Base-by-base conservation (phyloP, 1,140 invertebrate genomes). In the Trichoplusia ni region DNA sequence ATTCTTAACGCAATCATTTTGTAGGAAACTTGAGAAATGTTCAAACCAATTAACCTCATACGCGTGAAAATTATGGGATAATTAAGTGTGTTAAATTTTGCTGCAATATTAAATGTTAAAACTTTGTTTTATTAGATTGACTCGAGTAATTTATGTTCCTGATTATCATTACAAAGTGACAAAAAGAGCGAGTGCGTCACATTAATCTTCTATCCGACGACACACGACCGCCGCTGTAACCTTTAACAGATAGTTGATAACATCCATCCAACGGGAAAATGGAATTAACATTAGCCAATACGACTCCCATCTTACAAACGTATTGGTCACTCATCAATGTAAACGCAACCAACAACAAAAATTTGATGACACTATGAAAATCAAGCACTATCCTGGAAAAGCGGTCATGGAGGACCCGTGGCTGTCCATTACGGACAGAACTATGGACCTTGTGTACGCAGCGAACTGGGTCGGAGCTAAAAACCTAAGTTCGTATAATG, bases 311-410 rank as follows among this genome's bases (percentile, higher is more conserved):
- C 25, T 19, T 46, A n/a, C 18, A 25, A 7, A 23, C n/a, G 19
- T 21, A 27, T 62, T 51, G 46, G 37, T 16, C 54, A n/a, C 33
- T 35, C 18, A 64, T 40, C 51, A 23, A 65, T 35, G 18, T 67
- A 53, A 68, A 62, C 42, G 38, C 61, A 18, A 40, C 42, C 7
- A 56, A 27, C 42, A 14, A 31, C 7, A 63, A 49, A 38, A 33
- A 67, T 63, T 70, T 67, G 6, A 62, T 59, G 46, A 58, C 81
- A 92, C 77, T 81, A 96, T 96, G 95, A 95, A 95, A 92, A 95
- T 96, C 44, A 93, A 95, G 86, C 94, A 94, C 75, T 95, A 96
- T 87, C 95, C 95, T 9, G 95, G 95, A 58, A 94, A 95, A 86
- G 95, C 94, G 35, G 94, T 95, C 77, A 86, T 95, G 84, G 94